Conservation (phyloP, 2,113 vertebrate genomes). For the Camelus bactrianus region DNA sequence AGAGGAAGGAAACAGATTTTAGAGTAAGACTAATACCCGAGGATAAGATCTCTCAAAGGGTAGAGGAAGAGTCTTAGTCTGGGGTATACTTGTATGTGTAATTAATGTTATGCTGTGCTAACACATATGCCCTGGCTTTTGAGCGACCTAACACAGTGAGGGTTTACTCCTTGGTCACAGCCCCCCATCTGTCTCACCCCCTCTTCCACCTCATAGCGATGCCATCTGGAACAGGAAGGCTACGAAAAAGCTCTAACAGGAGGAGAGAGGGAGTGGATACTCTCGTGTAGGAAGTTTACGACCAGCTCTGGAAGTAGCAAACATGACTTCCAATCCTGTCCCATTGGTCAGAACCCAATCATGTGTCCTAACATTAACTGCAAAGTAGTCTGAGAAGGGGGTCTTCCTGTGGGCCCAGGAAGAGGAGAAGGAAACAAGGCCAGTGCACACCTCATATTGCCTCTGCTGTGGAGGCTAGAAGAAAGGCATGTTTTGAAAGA, state of each 20-base stretch:
- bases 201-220: neutral
- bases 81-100: neutral
- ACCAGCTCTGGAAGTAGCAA: neutral
- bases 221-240: too few relatives aligned
- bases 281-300: too few relatives aligned
- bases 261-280: neutral
- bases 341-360: neutral
- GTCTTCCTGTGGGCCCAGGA: neutral
- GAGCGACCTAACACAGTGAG: neutral
- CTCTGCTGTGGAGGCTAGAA: neutral
- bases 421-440: neutral
- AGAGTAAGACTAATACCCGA: neutral
- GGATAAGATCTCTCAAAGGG: neutral
- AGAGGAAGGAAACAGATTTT: neutral
- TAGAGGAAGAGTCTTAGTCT: neutral
- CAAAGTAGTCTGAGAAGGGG: neutral
- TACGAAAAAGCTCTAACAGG: neutral
- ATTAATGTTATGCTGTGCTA: rapidly evolving
- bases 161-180: neutral
- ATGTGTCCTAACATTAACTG: neutral
- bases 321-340: neutral
- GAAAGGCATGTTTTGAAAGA: neutral
- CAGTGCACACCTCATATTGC: neutral
- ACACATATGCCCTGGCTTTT: neutral
- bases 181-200: neutral